A percentile compares a stretch with the other conserved stretches of the same genome.
These are phyloP conservation scores for Pseudochromis fuscus DNA, from an alignment of 2,797 vertebrate species.

Conservation along the genomic window DNA sequence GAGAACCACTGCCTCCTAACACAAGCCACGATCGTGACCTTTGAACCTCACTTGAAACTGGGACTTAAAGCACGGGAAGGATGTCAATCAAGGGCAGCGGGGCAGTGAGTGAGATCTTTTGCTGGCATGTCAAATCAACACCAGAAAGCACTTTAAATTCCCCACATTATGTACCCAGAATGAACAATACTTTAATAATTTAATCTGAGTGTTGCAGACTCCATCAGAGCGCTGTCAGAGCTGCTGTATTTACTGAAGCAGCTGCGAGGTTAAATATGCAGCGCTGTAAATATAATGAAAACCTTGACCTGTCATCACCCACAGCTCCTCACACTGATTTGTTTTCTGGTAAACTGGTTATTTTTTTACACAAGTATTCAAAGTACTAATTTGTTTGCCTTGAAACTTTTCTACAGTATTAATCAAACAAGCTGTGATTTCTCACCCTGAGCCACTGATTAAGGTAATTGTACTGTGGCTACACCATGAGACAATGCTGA, in stretches of 20 bases:
- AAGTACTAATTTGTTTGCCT: background rate
- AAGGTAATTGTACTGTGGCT: background rate
- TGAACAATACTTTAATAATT: background rate
- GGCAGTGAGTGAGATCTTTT: too few species aligned
- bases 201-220: constrained; percentile 11
- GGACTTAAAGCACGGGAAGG: constrained; percentile 8
- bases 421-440: background rate
- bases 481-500: background rate
- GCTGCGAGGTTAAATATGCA: constrained; percentile 16
- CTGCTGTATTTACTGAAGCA: constrained; percentile 26
- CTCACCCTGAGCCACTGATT: background rate
- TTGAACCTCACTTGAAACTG: constrained; percentile 30
- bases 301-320: constrained; percentile 14
- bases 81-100: too few species aligned
- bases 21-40: constrained; percentile 44
- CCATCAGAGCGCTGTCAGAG: constrained; percentile 24
- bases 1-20: constrained; percentile 42
- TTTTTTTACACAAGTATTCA: too few species aligned
- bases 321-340: constrained; percentile 19
- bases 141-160: background rate
- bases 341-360: constrained; percentile 30
- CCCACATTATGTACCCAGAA: background rate
- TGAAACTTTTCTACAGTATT: background rate
- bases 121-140: background rate
- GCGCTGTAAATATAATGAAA: constrained; percentile 16